Percentiles rank a stretch among this genome's conserved stretches.
phyloP scores from a whole-genome alignment of 2,888 invertebrate genomes.

The Tetrapedia diversipes region DNA sequence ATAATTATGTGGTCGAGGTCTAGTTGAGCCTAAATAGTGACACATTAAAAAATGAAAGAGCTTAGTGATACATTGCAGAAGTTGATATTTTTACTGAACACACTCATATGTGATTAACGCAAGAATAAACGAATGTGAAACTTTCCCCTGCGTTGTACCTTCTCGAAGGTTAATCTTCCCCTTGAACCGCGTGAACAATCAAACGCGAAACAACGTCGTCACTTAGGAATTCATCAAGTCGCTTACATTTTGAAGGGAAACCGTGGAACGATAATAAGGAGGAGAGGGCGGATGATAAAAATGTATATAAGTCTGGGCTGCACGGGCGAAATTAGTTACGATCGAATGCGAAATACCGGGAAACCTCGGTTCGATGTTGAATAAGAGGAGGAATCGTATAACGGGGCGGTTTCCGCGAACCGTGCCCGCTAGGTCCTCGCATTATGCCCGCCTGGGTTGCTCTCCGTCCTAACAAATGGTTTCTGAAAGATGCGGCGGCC shows the following conservation, averaged over 20 bases:
- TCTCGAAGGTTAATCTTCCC: not conserved
- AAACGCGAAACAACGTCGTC: too few relatives aligned
- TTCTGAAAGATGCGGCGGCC: constrained; percentile 74
- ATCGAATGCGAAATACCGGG: constrained; percentile 62
- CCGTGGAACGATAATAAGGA: not conserved
- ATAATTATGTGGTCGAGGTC: too few relatives aligned
- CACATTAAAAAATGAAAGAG: too few relatives aligned
- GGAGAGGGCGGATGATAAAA: not conserved
- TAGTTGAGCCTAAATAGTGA: too few relatives aligned
- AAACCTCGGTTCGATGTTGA: constrained; percentile 47
- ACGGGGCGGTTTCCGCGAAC: constrained; percentile 62
- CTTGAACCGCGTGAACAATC: too few relatives aligned
- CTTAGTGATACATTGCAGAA: too few relatives aligned
- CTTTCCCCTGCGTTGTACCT: too few relatives aligned
- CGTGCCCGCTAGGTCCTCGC: constrained; percentile 52
- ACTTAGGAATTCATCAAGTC: not conserved
- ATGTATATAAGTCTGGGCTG: constrained; percentile 3
- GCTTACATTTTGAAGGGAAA: not conserved
- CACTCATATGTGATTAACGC: too few relatives aligned
- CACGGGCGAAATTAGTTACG: constrained; percentile 46
- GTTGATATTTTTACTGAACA: too few relatives aligned
- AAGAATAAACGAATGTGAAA: too few relatives aligned
- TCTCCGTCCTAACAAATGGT: constrained; percentile 73
- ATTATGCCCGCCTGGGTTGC: constrained; percentile 71
- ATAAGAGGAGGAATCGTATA: constrained; percentile 64